Evolutionary conservation across 2,888 invertebrate species (phyloP), one percentile per base, ranked within the genome.

Genomic region (Amphimallon solstitiale): DNA sequence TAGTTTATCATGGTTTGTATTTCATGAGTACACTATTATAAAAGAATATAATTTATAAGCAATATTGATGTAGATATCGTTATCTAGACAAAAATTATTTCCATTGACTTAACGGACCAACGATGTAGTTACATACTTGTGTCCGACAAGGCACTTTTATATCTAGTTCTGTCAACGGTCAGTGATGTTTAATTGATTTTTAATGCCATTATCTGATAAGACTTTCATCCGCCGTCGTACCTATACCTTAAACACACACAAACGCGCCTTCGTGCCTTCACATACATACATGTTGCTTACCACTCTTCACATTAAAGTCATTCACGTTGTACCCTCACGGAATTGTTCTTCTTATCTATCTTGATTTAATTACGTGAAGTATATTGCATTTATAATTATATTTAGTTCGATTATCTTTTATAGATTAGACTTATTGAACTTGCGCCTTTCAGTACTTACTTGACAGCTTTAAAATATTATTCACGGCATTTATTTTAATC

Each of bases 321-420:
- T 29, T 29, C 5, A 29, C 29, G 29, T 29, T 29, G 29, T 9
- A 9, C 29, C 29, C 29, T 29, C 9, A 29, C 29, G 9, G 14
- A 38, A 29, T 43, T 59, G 43, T 34, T 29, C 56, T n/a, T 54
- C 15, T 21, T 56, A 65, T 46, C 49, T 65, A 65, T 65, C 64
- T 65, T 65, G 64, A 65, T 65, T 65, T 59, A 65, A 65, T 48
- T 65, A 54, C 48, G 21, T 56, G 64, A 65, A 56, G 56, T 46
- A 56, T 65, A 65, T 56, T 56, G 59, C 56, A 48, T 48, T 48
- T 23, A 48, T 56, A 65, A 65, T 65, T 65, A 65, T 59, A 56
- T 56, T 56, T 38, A 48, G 46, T 48, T 65, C 23, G 64, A 65
- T 65, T 65, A 65, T 65, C 56, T 59, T 21, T 12, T 23, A 38